Evolutionary conservation across 2,888 invertebrate species (phyloP).

Genomic region (Tipula unca): DNA sequence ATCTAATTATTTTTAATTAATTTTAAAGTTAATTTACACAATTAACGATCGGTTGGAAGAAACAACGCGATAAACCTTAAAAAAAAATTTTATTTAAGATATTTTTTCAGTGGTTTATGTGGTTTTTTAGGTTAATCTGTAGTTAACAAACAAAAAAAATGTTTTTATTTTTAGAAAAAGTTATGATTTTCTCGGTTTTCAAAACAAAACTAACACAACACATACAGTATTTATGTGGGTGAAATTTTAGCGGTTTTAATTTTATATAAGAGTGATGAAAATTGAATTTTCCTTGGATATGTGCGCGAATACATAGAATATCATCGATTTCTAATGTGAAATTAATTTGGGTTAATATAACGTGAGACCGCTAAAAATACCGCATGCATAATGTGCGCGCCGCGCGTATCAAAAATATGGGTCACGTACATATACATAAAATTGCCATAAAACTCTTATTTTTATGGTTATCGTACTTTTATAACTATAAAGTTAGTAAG

Average conservation of each 20-base stretch:
- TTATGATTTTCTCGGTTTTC: background rate
- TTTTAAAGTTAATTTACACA: background rate
- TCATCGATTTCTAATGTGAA: background rate
- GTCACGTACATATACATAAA: background rate
- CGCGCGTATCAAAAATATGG: background rate
- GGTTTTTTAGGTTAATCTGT: constrained; percentile 3
- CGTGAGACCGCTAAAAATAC: no score
- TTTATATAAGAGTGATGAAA: background rate
- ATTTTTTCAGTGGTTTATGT: background rate
- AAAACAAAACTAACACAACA: background rate
- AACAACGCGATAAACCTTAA: background rate
- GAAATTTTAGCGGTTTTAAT: background rate
- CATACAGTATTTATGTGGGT: background rate
- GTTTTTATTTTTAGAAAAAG: background rate
- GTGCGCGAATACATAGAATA: background rate
- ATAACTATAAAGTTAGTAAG: background rate
- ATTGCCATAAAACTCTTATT: background rate
- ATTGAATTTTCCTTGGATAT: background rate
- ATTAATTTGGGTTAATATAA: background rate
- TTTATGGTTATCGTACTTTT: background rate
- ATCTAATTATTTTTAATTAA: constrained; percentile 14
- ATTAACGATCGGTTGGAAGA: background rate
- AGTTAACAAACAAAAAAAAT: background rate
- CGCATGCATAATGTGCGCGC: no score
- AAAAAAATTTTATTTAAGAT: background rate